Base-by-base conservation (phyloP, 37 sponge, comb jelly and placozoan species). In the Mnemiopsis leidyi region DNA sequence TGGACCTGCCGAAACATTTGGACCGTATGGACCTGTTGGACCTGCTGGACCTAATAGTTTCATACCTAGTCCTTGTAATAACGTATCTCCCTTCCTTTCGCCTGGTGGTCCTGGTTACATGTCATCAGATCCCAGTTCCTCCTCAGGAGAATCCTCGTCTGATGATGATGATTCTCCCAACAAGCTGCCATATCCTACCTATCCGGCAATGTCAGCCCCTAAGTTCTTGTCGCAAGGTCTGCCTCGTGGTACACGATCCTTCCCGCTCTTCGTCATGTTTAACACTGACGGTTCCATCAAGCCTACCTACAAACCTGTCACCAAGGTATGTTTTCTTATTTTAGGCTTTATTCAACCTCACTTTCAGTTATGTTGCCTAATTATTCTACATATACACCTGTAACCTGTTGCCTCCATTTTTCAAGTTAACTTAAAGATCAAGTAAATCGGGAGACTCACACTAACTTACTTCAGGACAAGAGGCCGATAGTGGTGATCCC, bases 91-190 rank as follows among this genome's bases (percentile, higher is more conserved):
- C 5, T 29, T 71, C 30, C 30, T 71, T 28, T 71, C 75, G 2
- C 75, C 75, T 71, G 75, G 75, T 23, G 75, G 75, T 71, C 61
- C 90, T 40, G 32, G 90, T n/a, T 39, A 28, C 90, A 85, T 39
- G 36, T 40, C 90, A 5, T 79, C 82, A 32, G 82, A 79, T 79
- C 82, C 82, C 82, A 79, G 34, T 13, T 79, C 82, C 3, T 79
- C 36, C 7, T 79, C 82, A 23, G 82, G 37, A n/a, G 75, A 71
- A 3, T 71, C 75, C 5, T 71, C 75, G 3, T 71, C 75, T 71
- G 61, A 48, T 48, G 75, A 71, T 71, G 75, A 18, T n/a, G 75
- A 71, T 71, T 71, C 75, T 71, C 75, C 75, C 7, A 71, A 5
- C 75, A 71, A 71, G 75, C 30, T 71, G 3, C 75, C 75, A 71